These are phyloP conservation scores for Tigriopus japonicus DNA, from an alignment of 1,140 invertebrate genomes.

Conservation along the genomic window DNA sequence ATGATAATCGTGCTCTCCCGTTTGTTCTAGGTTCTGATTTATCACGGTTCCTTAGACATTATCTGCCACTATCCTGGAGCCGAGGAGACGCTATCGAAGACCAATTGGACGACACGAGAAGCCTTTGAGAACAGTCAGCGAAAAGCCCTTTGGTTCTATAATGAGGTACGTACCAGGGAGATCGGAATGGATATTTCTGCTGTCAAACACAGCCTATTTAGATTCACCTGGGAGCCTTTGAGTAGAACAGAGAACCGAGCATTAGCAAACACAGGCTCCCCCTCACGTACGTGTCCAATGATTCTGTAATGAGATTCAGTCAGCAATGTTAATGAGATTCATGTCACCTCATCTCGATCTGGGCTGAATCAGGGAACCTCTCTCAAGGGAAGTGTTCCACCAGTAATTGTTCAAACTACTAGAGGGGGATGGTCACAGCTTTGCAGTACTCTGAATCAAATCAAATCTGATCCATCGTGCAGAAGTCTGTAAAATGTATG, in stretches of 20 bases:
- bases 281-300: neutral
- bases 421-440: too few species aligned
- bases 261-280: neutral
- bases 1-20: too few species aligned
- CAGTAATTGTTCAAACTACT: too few species aligned
- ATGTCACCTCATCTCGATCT: too few species aligned
- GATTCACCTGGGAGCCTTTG: neutral
- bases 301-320: neutral
- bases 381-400: too few species aligned
- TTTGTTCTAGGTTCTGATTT: slow-evolving; percentile 4
- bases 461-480: too few species aligned
- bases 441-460: too few species aligned
- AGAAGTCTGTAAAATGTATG: too few species aligned
- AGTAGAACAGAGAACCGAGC: neutral
- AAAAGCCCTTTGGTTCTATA: neutral
- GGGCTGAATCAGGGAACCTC: too few species aligned
- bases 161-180: neutral
- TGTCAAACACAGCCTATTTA: neutral
- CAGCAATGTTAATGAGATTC: too few species aligned
- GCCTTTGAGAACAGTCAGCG: neutral
- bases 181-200: neutral
- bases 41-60: slow-evolving; percentile 4
- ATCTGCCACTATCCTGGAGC: slow-evolving; percentile 1
- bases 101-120: neutral
- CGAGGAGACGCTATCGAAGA: neutral